Conservation (phyloP, 2,113 vertebrate species). For the Psophia crepitans region DNA sequence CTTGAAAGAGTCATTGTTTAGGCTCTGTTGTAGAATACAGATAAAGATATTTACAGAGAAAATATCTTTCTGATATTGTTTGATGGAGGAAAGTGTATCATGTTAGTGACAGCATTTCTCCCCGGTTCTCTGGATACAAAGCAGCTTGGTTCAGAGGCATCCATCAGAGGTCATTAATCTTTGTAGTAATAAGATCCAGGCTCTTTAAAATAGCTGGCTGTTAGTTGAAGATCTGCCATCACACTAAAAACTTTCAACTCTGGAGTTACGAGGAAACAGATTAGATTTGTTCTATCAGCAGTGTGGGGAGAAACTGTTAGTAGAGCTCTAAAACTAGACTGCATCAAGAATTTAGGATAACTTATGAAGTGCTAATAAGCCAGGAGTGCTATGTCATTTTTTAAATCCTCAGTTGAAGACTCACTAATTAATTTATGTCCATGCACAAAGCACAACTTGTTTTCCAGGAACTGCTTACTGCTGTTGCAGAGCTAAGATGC, state of each 20-base stretch:
- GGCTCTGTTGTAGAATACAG: constrained; percentile 18
- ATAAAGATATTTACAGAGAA: constrained; percentile 67
- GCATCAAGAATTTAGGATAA: not conserved
- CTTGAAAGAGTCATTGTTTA: constrained; percentile 51
- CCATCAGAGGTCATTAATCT: constrained; percentile 56
- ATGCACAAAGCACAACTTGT: not conserved
- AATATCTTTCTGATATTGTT: constrained; percentile 59
- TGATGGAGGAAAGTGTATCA: constrained; percentile 38
- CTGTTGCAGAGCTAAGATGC: not conserved
- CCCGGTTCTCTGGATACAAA: constrained; percentile 7
- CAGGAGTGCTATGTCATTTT: not conserved
- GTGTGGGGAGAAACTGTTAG: not conserved
- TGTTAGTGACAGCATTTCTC: constrained; percentile 32
- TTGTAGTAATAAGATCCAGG: constrained; percentile 49
- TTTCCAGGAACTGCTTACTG: not conserved
- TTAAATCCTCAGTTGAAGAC: not conserved
- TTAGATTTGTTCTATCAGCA: constrained; percentile 37
- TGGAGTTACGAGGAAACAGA: constrained; percentile 8
- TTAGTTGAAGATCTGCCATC: constrained; percentile 40
- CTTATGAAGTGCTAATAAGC: constrained; percentile 13
- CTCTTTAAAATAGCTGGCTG: constrained; percentile 35
- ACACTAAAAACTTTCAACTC: constrained; percentile 30
- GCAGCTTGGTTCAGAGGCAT: constrained; percentile 37
- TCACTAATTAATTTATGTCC: not conserved
- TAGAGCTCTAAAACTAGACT: not conserved